Percentiles rank a stretch among this genome's conserved stretches.
phyloP scores from a whole-genome alignment of 2,888 invertebrate species.

The Drosophila rellima region DNA sequence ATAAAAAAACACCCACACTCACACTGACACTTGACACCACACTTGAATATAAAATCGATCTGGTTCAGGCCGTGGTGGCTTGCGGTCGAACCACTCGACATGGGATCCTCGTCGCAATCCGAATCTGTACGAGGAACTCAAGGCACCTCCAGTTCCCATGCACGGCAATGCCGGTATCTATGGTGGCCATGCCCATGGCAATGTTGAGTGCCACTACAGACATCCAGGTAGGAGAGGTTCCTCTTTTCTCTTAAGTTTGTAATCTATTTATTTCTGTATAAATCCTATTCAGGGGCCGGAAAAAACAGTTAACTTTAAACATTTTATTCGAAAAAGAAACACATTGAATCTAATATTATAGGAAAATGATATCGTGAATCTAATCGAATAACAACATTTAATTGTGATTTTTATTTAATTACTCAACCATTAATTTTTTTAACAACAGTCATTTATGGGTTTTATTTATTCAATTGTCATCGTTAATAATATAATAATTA shows the following conservation, averaged over 20 bases:
- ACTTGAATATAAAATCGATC: conserved; percentile 29
- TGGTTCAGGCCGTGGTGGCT: conserved; percentile 83
- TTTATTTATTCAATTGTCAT: neutral
- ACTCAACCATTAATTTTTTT: neutral
- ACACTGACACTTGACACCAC: conserved; percentile 38
- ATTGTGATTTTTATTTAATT: neutral
- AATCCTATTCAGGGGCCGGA: neutral
- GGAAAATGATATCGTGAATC: too few species aligned
- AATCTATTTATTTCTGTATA: conserved; percentile 21
- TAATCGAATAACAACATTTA: too few species aligned
- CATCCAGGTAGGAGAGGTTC: conserved; percentile 85
- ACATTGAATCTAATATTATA: too few species aligned
- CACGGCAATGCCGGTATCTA: conserved; percentile 84
- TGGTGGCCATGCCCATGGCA: conserved; percentile 79
- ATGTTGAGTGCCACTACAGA: conserved; percentile 84
- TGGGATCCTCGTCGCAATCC: conserved; percentile 94
- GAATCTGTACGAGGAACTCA: conserved; percentile 94
- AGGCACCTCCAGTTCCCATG: conserved; percentile 88
- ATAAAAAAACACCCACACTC: conserved; percentile 33
- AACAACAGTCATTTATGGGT: neutral
- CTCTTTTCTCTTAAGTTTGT: conserved; percentile 15
- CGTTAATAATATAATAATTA: too few species aligned
- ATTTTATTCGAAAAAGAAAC: too few species aligned
- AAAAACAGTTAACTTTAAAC: neutral
- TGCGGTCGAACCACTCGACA: conserved; percentile 89